phyloP scores from a whole-genome alignment of 92 coral and sea anemone genomes.

The Virgularia gustaviana region DNA sequence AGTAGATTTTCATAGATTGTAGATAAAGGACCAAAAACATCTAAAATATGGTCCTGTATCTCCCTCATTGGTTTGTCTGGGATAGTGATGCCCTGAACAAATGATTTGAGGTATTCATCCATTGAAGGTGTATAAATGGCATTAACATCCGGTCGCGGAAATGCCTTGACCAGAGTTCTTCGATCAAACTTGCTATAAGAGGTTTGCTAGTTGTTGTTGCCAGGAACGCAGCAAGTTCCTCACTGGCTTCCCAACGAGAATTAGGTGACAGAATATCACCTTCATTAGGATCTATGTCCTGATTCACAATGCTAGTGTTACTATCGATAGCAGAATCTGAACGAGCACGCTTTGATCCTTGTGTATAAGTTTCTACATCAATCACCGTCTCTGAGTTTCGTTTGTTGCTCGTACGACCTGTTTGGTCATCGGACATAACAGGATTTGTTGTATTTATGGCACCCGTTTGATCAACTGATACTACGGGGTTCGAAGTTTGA shows the following conservation, averaged over 20 bases:
- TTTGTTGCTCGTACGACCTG: not conserved
- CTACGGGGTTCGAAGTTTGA: not conserved
- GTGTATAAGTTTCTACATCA: not conserved
- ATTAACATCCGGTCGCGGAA: not conserved
- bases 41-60: not conserved
- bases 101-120: constrained; percentile 14
- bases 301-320: not conserved
- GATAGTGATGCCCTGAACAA: not conserved
- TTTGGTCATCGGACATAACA: not conserved
- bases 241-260: constrained; percentile 24
- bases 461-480: constrained; percentile 1
- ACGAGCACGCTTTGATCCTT: not conserved
- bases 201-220: not conserved
- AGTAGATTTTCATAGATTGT: not conserved
- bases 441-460: not conserved
- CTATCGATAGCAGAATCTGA: not conserved
- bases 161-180: not conserved
- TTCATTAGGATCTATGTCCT: not conserved
- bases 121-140: not conserved
- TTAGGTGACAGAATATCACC: not conserved
- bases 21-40: not conserved
- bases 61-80: constrained; percentile 15
- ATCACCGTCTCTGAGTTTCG: not conserved
- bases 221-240: constrained; percentile 5
- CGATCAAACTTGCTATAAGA: not conserved